Percentiles rank a stretch among this genome's conserved stretches.
These are phyloP conservation scores for Napeogenes sylphis DNA, from an alignment of 2,888 invertebrate genomes.

Conservation along the genomic window DNA sequence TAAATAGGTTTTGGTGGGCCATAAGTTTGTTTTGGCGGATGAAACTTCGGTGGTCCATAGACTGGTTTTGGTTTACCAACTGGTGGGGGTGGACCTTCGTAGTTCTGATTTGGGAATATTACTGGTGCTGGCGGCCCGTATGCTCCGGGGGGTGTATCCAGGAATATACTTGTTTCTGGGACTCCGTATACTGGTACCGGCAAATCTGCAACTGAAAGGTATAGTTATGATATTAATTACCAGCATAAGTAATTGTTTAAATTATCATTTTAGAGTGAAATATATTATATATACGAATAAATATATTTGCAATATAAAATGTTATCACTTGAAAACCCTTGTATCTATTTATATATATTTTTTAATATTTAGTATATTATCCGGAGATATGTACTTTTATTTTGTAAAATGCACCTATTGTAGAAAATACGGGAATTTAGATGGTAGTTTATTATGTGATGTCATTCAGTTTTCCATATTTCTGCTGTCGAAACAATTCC, in stretches of 20 bases:
- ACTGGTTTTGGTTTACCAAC: constrained; percentile 56
- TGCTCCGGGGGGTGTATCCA: constrained; percentile 57
- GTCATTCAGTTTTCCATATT: no score
- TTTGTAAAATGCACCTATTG: no score
- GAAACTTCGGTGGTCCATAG: constrained; percentile 54
- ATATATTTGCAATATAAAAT: neutral
- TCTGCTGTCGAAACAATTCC: no score
- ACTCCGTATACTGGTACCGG: constrained; percentile 78
- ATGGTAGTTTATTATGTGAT: no score
- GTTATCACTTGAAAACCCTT: no score
- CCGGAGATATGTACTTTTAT: no score
- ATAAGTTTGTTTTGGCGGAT: constrained; percentile 60
- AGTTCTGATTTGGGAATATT: constrained; percentile 55
- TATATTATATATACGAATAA: neutral
- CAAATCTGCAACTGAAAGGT: constrained; percentile 57
- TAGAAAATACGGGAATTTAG: no score
- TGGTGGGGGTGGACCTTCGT: constrained; percentile 76
- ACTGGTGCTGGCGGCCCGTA: constrained; percentile 75
- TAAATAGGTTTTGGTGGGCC: constrained; percentile 64
- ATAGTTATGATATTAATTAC: neutral
- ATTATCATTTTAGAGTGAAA: no score
- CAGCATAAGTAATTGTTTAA: neutral
- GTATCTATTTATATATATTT: no score
- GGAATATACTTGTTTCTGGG: constrained; percentile 62
- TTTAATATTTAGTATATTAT: no score